phyloP scores from a whole-genome alignment of 1,140 invertebrate genomes.

The Anoplolepis gracilipes region DNA sequence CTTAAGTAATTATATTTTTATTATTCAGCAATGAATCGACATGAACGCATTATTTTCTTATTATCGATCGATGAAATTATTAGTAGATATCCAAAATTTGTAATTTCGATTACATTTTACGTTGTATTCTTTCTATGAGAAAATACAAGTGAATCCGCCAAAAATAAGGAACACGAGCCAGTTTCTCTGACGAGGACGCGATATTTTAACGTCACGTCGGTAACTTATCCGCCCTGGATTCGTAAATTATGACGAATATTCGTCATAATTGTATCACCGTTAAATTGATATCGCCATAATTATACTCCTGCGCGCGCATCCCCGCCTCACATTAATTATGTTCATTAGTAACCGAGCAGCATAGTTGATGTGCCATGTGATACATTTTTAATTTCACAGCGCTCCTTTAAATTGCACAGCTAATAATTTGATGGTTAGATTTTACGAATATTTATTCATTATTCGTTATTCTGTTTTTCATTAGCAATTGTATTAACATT shows the following conservation, averaged over 20 bases:
- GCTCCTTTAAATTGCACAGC: not conserved
- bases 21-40: not conserved
- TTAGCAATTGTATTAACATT: not conserved
- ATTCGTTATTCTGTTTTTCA: not conserved
- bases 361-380: not conserved
- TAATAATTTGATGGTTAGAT: conserved; percentile 40
- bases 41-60: not conserved
- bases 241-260: conserved; percentile 52
- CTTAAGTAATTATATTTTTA: conserved; percentile 23
- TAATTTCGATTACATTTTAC: not conserved
- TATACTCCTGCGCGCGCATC: conserved; percentile 40
- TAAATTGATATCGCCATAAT: conserved; percentile 57
- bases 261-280: conserved; percentile 56
- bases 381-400: conserved; percentile 37
- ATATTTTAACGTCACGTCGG: conserved; percentile 2
- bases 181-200: not conserved
- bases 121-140: not conserved
- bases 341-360: conserved; percentile 46
- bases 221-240: conserved; percentile 50
- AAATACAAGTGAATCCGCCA: not conserved
- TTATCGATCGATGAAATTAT: not conserved
- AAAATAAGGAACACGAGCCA: not conserved
- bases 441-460: not conserved
- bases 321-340: conserved; percentile 54
- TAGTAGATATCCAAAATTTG: not conserved